These are phyloP conservation scores for Columbina picui DNA, from an alignment of 2,113 vertebrate genomes.

Conservation along the genomic window DNA sequence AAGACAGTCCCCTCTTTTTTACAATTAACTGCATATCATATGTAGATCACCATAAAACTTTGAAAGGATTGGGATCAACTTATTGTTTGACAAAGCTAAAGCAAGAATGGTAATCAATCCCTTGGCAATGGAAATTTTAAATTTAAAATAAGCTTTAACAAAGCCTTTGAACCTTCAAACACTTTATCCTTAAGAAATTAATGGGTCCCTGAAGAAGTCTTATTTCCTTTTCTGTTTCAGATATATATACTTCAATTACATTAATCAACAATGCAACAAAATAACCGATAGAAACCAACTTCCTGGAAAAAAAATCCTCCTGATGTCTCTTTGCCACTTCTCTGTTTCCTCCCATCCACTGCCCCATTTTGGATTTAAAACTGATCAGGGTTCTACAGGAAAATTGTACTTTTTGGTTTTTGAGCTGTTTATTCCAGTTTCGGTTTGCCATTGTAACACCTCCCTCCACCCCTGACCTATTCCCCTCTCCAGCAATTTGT, in stretches of 20 bases:
- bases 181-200: slow-evolving; percentile 84
- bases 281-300: slow-evolving; percentile 49
- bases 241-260: slow-evolving; percentile 78
- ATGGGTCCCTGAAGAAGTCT: slow-evolving; percentile 82
- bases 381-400: not conserved
- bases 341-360: not conserved
- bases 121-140: slow-evolving; percentile 81
- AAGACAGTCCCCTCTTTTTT: slow-evolving; percentile 13
- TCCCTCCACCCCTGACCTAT: slow-evolving; percentile 27
- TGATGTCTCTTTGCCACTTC: not conserved
- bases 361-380: not conserved
- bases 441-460: slow-evolving; percentile 27
- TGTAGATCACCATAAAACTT: slow-evolving; percentile 65
- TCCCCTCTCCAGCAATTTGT: slow-evolving; percentile 54
- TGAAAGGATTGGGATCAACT: slow-evolving; percentile 73
- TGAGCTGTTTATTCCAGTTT: not conserved
- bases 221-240: slow-evolving; percentile 75
- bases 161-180: slow-evolving; percentile 85
- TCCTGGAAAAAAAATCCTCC: slow-evolving; percentile 14
- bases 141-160: slow-evolving; percentile 85
- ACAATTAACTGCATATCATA: slow-evolving; percentile 60
- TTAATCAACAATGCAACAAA: slow-evolving; percentile 77
- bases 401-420: not conserved
- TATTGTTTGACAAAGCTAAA: slow-evolving; percentile 79
- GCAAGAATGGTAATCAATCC: slow-evolving; percentile 81